phyloP scores from a whole-genome alignment of 2,888 invertebrate species.

The Psylliodes chrysocephalus region DNA sequence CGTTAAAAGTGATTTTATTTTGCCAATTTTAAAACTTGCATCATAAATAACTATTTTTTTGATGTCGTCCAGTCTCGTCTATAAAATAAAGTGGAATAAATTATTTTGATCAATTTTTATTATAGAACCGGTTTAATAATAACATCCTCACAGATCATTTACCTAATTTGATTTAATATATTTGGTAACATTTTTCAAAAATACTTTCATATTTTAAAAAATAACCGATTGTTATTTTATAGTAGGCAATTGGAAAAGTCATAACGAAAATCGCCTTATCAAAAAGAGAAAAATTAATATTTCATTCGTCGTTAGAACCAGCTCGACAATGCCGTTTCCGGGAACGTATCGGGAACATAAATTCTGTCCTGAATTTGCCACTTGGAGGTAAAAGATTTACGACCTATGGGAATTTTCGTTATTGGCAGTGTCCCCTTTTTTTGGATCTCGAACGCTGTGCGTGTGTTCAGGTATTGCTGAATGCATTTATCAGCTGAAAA shows the following conservation, averaged over 20 bases:
- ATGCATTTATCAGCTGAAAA: background rate
- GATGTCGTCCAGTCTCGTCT: too few relatives aligned
- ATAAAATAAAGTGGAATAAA: too few relatives aligned
- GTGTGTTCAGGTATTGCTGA: background rate
- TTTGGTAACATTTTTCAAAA: too few relatives aligned
- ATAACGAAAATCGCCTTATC: background rate
- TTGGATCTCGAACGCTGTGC: background rate
- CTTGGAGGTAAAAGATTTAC: conserved; percentile 21
- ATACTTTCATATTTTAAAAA: too few relatives aligned
- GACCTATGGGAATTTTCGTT: conserved; percentile 21
- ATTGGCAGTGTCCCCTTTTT: conserved; percentile 23
- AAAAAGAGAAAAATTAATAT: background rate
- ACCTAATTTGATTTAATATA: too few relatives aligned
- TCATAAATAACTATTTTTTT: too few relatives aligned
- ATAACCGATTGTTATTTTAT: too few relatives aligned
- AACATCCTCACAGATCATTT: too few relatives aligned
- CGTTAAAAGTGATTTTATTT: too few relatives aligned
- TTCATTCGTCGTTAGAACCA: background rate
- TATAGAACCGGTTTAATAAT: too few relatives aligned
- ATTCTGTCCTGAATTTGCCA: conserved; percentile 10
- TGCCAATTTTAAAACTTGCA: too few relatives aligned
- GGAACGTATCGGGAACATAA: conserved; percentile 29
- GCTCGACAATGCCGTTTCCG: conserved; percentile 8
- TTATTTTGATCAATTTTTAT: too few relatives aligned
- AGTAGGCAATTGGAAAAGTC: background rate